Evolutionary conservation across 2,797 vertebrate species (phyloP).

Genomic region (Neomorphus geoffroyi): DNA sequence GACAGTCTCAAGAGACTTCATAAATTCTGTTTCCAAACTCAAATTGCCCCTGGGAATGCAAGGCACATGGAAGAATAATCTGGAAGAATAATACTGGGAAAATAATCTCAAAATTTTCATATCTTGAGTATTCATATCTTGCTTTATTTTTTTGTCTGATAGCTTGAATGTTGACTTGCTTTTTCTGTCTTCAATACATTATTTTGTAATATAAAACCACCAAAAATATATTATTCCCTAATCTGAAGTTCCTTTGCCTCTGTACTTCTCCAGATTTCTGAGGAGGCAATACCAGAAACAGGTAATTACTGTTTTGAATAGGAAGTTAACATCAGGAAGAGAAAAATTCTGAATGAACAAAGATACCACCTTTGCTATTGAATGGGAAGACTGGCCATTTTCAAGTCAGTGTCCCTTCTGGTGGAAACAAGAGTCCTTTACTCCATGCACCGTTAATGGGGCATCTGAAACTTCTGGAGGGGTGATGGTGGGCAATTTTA

Average conservation of each 20-base stretch:
- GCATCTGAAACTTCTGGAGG: neutral
- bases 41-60: neutral
- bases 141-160: neutral
- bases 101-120: neutral
- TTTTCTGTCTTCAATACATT: neutral
- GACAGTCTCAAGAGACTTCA: neutral
- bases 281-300: neutral
- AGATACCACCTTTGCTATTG: neutral
- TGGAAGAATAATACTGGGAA: neutral
- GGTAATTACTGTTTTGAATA: neutral
- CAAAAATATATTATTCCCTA: neutral
- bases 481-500: neutral
- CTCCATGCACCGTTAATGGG: fast-evolving
- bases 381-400: neutral
- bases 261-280: neutral
- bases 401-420: neutral
- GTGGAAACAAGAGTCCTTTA: neutral
- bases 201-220: neutral
- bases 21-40: neutral
- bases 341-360: neutral
- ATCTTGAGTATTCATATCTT: neutral
- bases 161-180: neutral
- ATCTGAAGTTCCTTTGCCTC: neutral
- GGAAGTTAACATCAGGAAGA: neutral
- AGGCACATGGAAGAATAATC: too few species aligned